Evolutionary conservation across 2,888 invertebrate genomes (phyloP), one percentile per base, ranked within the genome.

Genomic region (Neoascia interrupta): DNA sequence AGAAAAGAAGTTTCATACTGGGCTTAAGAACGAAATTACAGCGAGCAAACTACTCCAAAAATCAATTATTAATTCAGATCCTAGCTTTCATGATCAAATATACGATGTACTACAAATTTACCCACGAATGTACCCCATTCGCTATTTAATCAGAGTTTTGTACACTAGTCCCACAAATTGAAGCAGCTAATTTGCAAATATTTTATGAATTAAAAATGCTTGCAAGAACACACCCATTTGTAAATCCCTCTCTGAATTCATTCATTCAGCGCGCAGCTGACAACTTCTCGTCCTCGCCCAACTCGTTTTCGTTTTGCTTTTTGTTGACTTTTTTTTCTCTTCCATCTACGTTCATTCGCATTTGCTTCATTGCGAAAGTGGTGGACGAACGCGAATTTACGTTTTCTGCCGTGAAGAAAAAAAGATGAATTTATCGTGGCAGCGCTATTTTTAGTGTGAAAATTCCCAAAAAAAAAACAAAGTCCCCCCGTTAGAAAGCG

Each of bases 221-320:
- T 10, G 18, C 36, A 2, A 36, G 15, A 39, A 16, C 15, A 5
- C 15, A 15, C 15, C 39, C 3, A 13, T 0, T 37, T 8, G 19
- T 16, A 1, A n/a, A n/a, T n/a, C n/a, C n/a, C 4, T 36, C 16
- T 5, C 11, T 69, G 69, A 69, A 69, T 1, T 10, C 36, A 15
- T 5, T 21, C 49, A 73, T 56, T 56, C 64, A 58, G 64, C 49
- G 2, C 23, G 8, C 4, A 6, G 61, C 61, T 61, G 34, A 64
- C 34, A n/a, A n/a, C n/a, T n/a, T n/a, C n/a, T n/a, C 47, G 61
- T 37, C 45, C 64, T 51, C 58, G 39, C 36, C 53, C 47, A 72
- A 72, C 41, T 69, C 72, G 64, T 69, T 69, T 72, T 70, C 31
- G 37, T 64, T 26, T 26, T 70, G 54, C 43, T 58, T 54, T 72